phyloP scores from a whole-genome alignment of 2,797 vertebrate species.

The Falco berigora region DNA sequence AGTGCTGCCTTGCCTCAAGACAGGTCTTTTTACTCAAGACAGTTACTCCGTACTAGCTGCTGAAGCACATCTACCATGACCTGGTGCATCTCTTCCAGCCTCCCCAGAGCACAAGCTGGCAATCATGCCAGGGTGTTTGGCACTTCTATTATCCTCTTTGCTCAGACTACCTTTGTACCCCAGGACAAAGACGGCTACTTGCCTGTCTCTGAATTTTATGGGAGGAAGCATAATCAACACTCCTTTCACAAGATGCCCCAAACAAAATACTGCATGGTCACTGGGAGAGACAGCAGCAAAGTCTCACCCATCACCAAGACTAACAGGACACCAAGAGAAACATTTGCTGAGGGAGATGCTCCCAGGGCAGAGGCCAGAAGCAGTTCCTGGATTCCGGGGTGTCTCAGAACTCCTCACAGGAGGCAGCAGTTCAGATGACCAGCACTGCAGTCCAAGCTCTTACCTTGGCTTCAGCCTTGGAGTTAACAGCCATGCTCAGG shows the following conservation, averaged over 20 bases:
- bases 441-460: background rate
- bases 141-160: background rate
- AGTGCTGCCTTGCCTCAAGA: background rate
- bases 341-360: background rate
- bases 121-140: rapidly evolving
- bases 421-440: background rate
- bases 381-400: background rate
- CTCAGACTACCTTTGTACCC: rapidly evolving
- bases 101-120: background rate
- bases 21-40: background rate
- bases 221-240: background rate
- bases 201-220: background rate
- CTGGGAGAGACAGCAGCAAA: background rate
- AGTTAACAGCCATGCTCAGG: rapidly evolving
- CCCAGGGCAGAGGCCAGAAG: background rate
- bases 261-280: too few relatives aligned
- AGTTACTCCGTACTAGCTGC: background rate
- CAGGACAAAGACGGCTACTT: too few relatives aligned
- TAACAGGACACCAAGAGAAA: rapidly evolving
- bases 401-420: background rate
- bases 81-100: background rate
- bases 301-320: background rate
- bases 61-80: background rate
- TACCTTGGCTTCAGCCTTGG: background rate
- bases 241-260: background rate